Evolutionary conservation across 2,888 invertebrate species (phyloP).

Genomic region (Tetropium fuscum): DNA sequence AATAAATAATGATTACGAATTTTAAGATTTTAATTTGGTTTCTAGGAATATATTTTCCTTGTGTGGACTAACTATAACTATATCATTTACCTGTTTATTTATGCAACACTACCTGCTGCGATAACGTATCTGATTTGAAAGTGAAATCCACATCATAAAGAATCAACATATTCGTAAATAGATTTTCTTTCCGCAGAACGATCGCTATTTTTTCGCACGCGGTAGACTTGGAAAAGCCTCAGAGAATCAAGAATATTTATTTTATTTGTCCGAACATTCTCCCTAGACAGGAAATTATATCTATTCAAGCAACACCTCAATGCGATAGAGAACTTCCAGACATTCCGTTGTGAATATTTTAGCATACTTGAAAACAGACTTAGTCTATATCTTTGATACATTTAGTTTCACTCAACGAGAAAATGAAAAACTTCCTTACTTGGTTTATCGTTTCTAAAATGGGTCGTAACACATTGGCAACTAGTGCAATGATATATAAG

Average conservation of each 20-base stretch:
- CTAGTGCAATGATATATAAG: too few species aligned
- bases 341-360: slow-evolving; percentile 25
- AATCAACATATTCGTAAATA: slow-evolving; percentile 22
- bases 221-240: slow-evolving; percentile 8
- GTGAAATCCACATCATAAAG: slow-evolving; percentile 16
- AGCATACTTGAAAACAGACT: slow-evolving; percentile 24
- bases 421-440: slow-evolving; percentile 14
- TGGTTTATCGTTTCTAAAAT: too few species aligned
- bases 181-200: slow-evolving; percentile 20
- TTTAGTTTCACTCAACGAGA: slow-evolving; percentile 12
- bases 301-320: slow-evolving; percentile 24
- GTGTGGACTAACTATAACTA: too few species aligned
- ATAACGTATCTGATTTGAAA: slow-evolving; percentile 11
- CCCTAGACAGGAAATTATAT: slow-evolving; percentile 26
- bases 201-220: slow-evolving; percentile 16
- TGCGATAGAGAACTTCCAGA: slow-evolving; percentile 23
- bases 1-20: too few species aligned
- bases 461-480: too few species aligned
- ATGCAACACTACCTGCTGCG: too few species aligned
- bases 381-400: slow-evolving; percentile 7
- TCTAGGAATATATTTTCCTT: too few species aligned
- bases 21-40: too few species aligned
- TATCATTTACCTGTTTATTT: too few species aligned
- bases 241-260: slow-evolving; percentile 24
- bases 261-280: slow-evolving; percentile 25